A percentile compares a stretch with the other conserved stretches of the same genome.
These are phyloP conservation scores for Drosophila fuyamai DNA, from an alignment of 1,140 invertebrate genomes.

Conservation along the genomic window DNA sequence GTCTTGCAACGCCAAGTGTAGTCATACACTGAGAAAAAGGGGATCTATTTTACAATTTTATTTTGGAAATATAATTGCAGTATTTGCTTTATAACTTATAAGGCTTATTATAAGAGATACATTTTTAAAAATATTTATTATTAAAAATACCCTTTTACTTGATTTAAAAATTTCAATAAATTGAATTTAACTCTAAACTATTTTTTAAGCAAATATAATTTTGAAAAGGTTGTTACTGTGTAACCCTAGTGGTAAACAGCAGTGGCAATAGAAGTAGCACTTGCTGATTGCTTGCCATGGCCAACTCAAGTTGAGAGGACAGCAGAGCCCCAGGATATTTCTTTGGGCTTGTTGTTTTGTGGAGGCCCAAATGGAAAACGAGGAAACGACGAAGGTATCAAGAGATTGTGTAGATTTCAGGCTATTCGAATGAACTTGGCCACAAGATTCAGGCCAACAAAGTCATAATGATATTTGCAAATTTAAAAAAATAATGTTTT, in stretches of 20 bases:
- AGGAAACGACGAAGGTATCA: neutral
- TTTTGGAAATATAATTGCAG: neutral
- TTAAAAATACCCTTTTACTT: too few relatives aligned
- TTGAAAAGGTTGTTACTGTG: neutral
- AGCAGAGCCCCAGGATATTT: conserved; percentile 24
- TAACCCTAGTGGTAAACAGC: neutral
- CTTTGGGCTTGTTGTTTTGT: conserved; percentile 14
- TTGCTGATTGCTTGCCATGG: conserved; percentile 35
- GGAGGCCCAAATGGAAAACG: conserved; percentile 2
- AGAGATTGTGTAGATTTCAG: conserved; percentile 4
- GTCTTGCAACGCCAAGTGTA: neutral
- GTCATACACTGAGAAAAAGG: neutral
- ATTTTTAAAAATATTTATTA: too few relatives aligned
- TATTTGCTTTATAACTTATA: too few relatives aligned
- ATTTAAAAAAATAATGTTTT: neutral
- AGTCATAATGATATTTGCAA: neutral
- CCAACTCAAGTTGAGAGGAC: conserved; percentile 18
- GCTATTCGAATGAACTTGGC: neutral
- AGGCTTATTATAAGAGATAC: too few relatives aligned
- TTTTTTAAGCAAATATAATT: too few relatives aligned
- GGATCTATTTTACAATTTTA: neutral
- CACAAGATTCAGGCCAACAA: neutral
- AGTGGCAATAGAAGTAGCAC: conserved; percentile 13
- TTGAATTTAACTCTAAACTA: too few relatives aligned
- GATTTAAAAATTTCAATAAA: too few relatives aligned